Percentiles rank a stretch among this genome's conserved stretches.
phyloP scores from a whole-genome alignment of 2,797 vertebrate species.

The Champsocephalus gunnari region DNA sequence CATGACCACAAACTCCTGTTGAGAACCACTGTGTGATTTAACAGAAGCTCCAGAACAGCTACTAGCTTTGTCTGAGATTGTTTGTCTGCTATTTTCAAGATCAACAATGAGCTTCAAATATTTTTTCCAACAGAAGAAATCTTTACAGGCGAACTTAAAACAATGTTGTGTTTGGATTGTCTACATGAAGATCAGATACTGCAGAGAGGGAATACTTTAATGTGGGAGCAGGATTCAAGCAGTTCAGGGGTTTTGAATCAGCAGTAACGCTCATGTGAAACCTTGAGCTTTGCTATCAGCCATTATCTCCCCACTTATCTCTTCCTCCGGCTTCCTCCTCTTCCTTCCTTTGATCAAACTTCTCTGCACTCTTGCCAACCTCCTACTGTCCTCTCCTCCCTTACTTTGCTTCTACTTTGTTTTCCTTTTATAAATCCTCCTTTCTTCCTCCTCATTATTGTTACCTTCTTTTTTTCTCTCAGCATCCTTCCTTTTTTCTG shows the following conservation, averaged over 20 bases:
- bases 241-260: slow-evolving; percentile 19
- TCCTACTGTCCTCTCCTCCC: slow-evolving; percentile 4
- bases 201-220: slow-evolving; percentile 4
- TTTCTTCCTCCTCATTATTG: not conserved
- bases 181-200: not conserved
- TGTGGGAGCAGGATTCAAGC: slow-evolving; percentile 7
- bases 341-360: not conserved
- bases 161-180: not conserved
- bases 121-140: not conserved
- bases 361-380: not conserved
- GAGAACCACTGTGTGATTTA: not conserved
- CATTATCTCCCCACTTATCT: slow-evolving; percentile 28
- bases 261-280: slow-evolving; percentile 15
- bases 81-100: not conserved
- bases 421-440: not conserved
- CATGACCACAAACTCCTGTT: not conserved
- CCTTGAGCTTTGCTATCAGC: slow-evolving; percentile 51
- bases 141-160: not conserved
- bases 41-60: slow-evolving; percentile 2
- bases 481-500: not conserved
- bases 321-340: not conserved
- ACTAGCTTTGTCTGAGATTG: not conserved
- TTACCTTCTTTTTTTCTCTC: not conserved
- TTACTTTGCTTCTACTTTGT: not conserved
- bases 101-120: slow-evolving; percentile 5